Conservation (phyloP, 2,888 invertebrate species). For the Pammene aurita region DNA sequence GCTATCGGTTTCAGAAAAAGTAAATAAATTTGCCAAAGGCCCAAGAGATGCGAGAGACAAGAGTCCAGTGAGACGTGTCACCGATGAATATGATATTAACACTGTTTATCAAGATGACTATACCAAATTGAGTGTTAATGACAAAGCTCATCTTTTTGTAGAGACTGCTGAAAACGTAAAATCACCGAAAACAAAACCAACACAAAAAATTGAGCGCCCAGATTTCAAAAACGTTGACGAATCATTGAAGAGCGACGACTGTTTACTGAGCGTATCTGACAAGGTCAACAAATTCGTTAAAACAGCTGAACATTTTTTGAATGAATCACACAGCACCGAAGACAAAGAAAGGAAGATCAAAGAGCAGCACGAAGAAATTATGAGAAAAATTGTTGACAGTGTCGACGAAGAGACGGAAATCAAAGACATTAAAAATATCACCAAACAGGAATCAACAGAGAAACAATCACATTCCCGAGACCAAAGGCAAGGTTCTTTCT, state of each 20-base stretch:
- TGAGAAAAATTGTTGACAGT: conserved; percentile 64
- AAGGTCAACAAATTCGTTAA: conserved; percentile 86
- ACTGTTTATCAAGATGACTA: conserved; percentile 79
- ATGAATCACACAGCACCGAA: conserved; percentile 62
- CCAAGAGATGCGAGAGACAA: conserved; percentile 66
- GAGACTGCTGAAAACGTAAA: conserved; percentile 84
- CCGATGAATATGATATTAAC: conserved; percentile 79
- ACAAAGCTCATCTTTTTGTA: conserved; percentile 86
- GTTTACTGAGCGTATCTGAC: conserved; percentile 85
- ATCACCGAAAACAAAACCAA: conserved; percentile 64
- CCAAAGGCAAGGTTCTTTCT: conserved; percentile 50
- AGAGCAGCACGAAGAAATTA: conserved; percentile 77
- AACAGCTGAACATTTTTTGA: conserved; percentile 82
- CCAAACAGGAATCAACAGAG: conserved; percentile 45
- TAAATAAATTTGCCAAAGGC: conserved; percentile 85
- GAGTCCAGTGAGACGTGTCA: conserved; percentile 70
- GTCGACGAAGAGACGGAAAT: conserved; percentile 54
- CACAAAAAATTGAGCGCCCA: conserved; percentile 75
- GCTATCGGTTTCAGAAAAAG: conserved; percentile 87
- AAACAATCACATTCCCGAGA: conserved; percentile 46
- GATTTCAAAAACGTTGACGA: conserved; percentile 82
- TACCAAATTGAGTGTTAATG: conserved; percentile 84
- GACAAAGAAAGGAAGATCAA: conserved; percentile 71
- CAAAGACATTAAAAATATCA: conserved; percentile 45
- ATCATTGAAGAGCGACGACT: conserved; percentile 83